Conservation (phyloP, 2,113 vertebrate species). For the Oreochromis tanganicae region DNA sequence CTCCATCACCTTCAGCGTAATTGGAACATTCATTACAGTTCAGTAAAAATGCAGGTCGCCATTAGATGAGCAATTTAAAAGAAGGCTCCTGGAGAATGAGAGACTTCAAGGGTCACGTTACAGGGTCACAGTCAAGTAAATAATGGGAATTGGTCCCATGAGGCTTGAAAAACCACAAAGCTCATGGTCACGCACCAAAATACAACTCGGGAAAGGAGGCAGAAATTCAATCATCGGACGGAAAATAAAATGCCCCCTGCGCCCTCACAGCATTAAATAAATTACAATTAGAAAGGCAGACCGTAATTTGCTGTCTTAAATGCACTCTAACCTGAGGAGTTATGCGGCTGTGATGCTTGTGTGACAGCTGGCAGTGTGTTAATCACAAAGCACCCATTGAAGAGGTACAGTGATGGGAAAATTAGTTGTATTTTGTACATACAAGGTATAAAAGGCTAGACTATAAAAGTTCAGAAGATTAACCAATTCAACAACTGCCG, state of each 20-base stretch:
- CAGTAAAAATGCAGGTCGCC: slow-evolving; percentile 64
- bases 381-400: not conserved
- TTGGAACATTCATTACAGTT: slow-evolving; percentile 68
- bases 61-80: slow-evolving; percentile 67
- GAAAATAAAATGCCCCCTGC: slow-evolving; percentile 60
- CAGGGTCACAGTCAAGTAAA: slow-evolving; percentile 72
- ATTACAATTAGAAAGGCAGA: slow-evolving; percentile 44
- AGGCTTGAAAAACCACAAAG: slow-evolving; percentile 59
- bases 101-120: slow-evolving; percentile 62
- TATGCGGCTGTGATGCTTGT: not conserved
- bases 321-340: slow-evolving; percentile 14
- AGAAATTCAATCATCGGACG: slow-evolving; percentile 65
- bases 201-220: slow-evolving; percentile 47
- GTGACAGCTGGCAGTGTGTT: not conserved
- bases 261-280: slow-evolving; percentile 48
- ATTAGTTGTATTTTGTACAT: not conserved
- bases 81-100: slow-evolving; percentile 57
- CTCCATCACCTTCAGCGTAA: slow-evolving; percentile 67
- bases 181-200: slow-evolving; percentile 50
- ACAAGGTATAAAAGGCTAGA: not conserved
- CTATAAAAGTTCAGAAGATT: not conserved
- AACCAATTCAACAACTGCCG: not conserved
- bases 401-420: not conserved
- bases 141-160: slow-evolving; percentile 69
- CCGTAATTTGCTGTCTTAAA: slow-evolving; percentile 19